Evolutionary conservation across 35 echinoderm and acorn worm species (phyloP).

Genomic region (Lytechinus pictus): DNA sequence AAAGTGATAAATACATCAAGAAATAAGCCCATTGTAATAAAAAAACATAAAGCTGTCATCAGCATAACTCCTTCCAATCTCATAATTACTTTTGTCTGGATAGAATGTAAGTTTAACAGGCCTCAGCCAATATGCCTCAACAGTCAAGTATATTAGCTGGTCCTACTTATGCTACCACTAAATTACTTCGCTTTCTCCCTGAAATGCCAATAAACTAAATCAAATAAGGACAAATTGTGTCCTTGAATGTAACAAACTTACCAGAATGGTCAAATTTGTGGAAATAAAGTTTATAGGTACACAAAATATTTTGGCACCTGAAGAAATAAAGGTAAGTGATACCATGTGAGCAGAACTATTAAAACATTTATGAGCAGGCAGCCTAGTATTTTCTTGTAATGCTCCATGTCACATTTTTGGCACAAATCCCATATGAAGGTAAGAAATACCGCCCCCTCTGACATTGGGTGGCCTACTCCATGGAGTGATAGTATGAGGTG

Average conservation of each 20-base stretch:
- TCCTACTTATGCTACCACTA: neutral
- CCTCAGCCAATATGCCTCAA: neutral
- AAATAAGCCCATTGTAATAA: neutral
- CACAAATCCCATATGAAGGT: neutral
- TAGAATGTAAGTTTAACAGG: neutral
- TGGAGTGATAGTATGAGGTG: neutral
- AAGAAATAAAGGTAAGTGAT: neutral
- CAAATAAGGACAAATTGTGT: neutral
- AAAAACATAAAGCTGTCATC: neutral
- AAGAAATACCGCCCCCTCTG: constrained; percentile 33
- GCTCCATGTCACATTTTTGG: neutral
- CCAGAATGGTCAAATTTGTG: neutral
- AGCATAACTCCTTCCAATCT: neutral
- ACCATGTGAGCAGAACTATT: neutral
- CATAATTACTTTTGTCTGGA: neutral
- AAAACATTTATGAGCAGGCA: neutral
- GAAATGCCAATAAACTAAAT: neutral
- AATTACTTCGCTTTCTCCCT: neutral
- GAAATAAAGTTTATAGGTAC: neutral
- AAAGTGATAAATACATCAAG: neutral
- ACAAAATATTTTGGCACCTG: neutral
- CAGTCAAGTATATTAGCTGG: neutral
- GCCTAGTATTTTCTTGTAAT: neutral
- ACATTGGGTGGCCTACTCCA: constrained; percentile 21
- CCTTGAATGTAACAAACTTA: neutral